Conservation (phyloP, 2,113 vertebrate species). For the Phoxinus phoxinus region DNA sequence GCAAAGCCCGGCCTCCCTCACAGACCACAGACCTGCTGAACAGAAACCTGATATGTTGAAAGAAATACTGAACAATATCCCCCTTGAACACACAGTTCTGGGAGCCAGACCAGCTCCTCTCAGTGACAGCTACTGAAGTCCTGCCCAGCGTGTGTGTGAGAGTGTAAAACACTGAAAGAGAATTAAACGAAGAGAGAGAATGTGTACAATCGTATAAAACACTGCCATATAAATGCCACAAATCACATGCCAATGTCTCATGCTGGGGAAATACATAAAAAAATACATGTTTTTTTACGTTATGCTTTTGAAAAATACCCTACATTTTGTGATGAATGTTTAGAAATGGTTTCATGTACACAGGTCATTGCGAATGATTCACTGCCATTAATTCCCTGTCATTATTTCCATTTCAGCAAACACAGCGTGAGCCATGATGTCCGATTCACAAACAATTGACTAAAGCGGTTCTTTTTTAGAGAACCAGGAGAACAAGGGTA, state of each 20-base stretch:
- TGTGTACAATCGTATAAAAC: neutral
- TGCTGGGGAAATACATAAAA: constrained; percentile 7
- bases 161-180: neutral
- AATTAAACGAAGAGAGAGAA: neutral
- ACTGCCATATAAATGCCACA: constrained; percentile 10
- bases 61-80: constrained; percentile 60
- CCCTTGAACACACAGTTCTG: constrained; percentile 30
- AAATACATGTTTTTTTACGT: neutral
- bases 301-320: neutral
- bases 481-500: neutral
- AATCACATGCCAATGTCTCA: neutral
- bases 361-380: constrained; percentile 14
- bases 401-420: constrained; percentile 21
- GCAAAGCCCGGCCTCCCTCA: constrained; percentile 25
- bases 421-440: constrained; percentile 4
- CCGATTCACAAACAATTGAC: neutral
- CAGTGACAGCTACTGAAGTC: constrained; percentile 54
- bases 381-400: neutral
- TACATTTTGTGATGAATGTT: neutral
- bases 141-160: constrained; percentile 29
- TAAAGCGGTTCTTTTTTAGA: neutral
- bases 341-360: too few species aligned
- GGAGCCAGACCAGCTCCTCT: constrained; percentile 48
- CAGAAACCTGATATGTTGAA: constrained; percentile 60
- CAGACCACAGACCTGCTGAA: constrained; percentile 44